phyloP scores from a whole-genome alignment of 2,888 invertebrate species.

The Metallyticus violacea region DNA sequence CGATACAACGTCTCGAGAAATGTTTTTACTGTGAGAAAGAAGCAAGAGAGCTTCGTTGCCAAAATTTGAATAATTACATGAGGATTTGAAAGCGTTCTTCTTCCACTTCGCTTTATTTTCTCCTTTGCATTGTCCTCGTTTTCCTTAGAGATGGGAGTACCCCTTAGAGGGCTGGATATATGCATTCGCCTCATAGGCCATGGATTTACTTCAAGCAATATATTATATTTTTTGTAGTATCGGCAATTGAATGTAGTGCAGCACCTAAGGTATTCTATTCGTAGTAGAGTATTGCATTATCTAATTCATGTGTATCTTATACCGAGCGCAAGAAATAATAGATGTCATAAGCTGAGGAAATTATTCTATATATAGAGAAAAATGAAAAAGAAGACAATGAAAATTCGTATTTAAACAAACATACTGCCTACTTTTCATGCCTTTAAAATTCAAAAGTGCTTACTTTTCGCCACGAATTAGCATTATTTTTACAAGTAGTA shows the following conservation, averaged over 20 bases:
- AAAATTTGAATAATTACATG: conserved; percentile 30
- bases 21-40: not conserved
- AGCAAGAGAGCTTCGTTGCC: not conserved
- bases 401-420: too few species aligned
- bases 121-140: not conserved
- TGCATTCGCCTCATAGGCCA: not conserved
- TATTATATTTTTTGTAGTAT: not conserved
- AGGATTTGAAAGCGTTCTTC: not conserved
- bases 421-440: too few species aligned
- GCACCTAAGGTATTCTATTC: too few species aligned
- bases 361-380: too few species aligned
- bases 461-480: too few species aligned
- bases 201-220: not conserved
- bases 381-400: too few species aligned
- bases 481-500: too few species aligned
- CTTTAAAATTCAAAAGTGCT: too few species aligned
- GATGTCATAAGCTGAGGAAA: too few species aligned
- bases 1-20: not conserved
- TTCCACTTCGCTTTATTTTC: not conserved
- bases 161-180: not conserved
- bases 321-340: too few species aligned
- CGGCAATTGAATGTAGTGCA: not conserved
- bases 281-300: too few species aligned
- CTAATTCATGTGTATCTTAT: too few species aligned
- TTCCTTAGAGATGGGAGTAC: not conserved